phyloP scores from a whole-genome alignment of 30 jellyfish, hydroid and myxozoan genomes.

The Rhopilema esculentum region DNA sequence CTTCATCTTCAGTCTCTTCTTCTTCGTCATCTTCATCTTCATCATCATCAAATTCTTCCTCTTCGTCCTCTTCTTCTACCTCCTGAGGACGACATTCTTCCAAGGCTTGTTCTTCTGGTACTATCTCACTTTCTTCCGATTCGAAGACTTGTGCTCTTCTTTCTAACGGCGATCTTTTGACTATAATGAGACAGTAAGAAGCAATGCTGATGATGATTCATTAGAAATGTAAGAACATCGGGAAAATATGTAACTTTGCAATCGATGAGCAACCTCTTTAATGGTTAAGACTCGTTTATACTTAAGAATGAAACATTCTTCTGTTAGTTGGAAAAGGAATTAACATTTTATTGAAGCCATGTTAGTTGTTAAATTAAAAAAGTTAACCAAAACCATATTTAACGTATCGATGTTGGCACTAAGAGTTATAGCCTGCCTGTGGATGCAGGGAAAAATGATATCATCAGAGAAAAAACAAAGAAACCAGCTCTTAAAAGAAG shows the following conservation, averaged over 20 bases:
- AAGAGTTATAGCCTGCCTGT: too few species aligned
- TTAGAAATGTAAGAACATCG: too few species aligned
- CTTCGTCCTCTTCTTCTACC: slow-evolving; percentile 24
- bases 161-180: slow-evolving; percentile 27
- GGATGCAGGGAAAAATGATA: too few species aligned
- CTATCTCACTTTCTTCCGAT: slow-evolving; percentile 70
- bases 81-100: slow-evolving; percentile 29
- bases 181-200: neutral
- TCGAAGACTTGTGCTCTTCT: slow-evolving; percentile 32
- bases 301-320: too few species aligned
- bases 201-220: neutral
- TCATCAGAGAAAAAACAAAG: neutral
- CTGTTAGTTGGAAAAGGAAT: too few species aligned
- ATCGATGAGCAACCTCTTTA: too few species aligned
- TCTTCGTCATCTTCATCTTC: slow-evolving; percentile 27
- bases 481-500: neutral
- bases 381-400: too few species aligned
- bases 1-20: slow-evolving; percentile 34
- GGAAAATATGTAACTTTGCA: too few species aligned
- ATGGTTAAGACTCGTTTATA: too few species aligned
- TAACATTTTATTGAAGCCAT: too few species aligned
- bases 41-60: slow-evolving; percentile 10
- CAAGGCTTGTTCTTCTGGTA: slow-evolving; percentile 41
- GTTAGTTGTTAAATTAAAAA: too few species aligned
- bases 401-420: too few species aligned